These are phyloP conservation scores for Drosophila kurseongensis DNA, from an alignment of 1,140 invertebrate species.

Conservation along the genomic window DNA sequence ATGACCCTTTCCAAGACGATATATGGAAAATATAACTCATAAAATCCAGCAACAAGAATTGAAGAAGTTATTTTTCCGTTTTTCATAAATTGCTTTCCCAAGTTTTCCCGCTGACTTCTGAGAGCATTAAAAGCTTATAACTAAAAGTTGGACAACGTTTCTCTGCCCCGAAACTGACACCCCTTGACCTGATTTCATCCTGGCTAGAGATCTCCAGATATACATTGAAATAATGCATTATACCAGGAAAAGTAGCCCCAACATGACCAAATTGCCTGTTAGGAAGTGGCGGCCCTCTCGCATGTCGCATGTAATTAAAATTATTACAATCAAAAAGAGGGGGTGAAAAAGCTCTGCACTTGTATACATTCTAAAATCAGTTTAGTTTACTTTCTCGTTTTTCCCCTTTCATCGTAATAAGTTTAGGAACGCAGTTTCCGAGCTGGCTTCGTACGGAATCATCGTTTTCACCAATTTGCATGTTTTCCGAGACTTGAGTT, in stretches of 20 bases:
- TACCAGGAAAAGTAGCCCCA: conserved; percentile 31
- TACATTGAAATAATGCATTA: conserved; percentile 50
- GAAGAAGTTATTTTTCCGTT: background rate
- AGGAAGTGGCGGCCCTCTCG: background rate
- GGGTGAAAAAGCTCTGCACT: conserved; percentile 3
- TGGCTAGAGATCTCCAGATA: conserved; percentile 8
- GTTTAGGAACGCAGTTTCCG: conserved; percentile 42
- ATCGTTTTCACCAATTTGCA: conserved; percentile 40
- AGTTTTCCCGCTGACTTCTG: background rate
- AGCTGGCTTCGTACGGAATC: conserved; percentile 43
- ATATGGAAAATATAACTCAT: too few relatives aligned
- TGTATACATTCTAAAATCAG: conserved; percentile 28
- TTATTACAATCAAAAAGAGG: conserved; percentile 17
- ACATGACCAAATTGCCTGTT: conserved; percentile 38
- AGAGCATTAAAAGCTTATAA: conserved; percentile 23
- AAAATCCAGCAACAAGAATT: background rate
- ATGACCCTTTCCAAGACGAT: conserved; percentile 2
- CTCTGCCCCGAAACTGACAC: background rate
- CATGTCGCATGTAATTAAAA: conserved; percentile 40
- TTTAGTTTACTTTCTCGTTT: conserved; percentile 31
- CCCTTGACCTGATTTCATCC: conserved; percentile 39
- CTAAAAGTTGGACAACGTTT: conserved; percentile 3
- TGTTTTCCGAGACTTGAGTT: conserved; percentile 44
- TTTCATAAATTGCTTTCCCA: conserved; percentile 1
- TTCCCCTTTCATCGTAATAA: conserved; percentile 15